Evolutionary conservation across 2,888 invertebrate genomes (phyloP), one percentile per base, ranked within the genome.

Genomic region (Argyra leucocephala): DNA sequence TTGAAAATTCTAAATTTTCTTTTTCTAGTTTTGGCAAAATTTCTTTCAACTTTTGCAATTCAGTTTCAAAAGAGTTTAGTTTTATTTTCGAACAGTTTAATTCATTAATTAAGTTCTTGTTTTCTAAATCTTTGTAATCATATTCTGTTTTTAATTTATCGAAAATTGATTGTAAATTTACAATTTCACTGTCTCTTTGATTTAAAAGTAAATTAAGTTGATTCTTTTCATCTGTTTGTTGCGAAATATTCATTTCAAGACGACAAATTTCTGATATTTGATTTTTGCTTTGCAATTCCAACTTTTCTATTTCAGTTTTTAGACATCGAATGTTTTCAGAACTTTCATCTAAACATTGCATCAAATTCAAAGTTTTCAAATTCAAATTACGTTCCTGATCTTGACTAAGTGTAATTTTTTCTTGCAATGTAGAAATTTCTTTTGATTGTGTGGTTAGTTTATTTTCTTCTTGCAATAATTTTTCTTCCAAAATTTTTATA

Each of bases 1-100:
- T 59, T 15, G 59, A 59, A 23, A 59, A 23, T 59, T 59, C 59
- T 23, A 15, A 10, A 24, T 59, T 59, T 15, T 59, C 59, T 59
- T 22, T 59, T 24, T 59, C 23, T n/a, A 23, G 3, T 59, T 23
- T 9, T 1, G 1, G 4, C 15, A 59, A 18, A 23, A 3, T 18
- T 2, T 59, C 4, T 5, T 59, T 18, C 23, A 23, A 59, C 9
- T 59, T 59, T 23, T 59, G 15, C 18, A 23, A n/a, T 3, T 59
- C 23, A 23, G 10, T 1, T 23, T 59, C 59, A 59, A 10, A 10
- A 1, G 10, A 23, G 10, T 15, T 59, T 5, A 24, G 2, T 59
- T 59, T 12, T 12, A 18, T 15, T 59, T 48, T 15, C 18, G 12
- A 4, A 18, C 18, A 5, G 2, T 48, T 48, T 48, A 48, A 18